A percentile compares a stretch with the other conserved stretches of the same genome.
Evolutionary conservation across 1,140 invertebrate genomes (phyloP).

Genomic region (Reticulitermes speratus): DNA sequence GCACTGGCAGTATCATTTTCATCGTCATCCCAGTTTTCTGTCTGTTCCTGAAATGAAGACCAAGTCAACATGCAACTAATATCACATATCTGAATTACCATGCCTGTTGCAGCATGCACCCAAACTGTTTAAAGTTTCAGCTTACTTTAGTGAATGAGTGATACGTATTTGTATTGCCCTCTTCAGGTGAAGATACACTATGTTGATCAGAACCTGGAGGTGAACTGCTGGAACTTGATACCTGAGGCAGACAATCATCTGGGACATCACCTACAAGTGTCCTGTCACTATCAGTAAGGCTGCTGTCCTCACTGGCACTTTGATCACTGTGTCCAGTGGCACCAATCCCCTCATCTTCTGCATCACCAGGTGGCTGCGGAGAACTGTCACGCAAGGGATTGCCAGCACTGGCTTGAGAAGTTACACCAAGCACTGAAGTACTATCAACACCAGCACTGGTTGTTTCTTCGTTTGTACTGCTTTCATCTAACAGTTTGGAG

Average conservation of each 20-base stretch:
- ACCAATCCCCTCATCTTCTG: constrained; percentile 42
- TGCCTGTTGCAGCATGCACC: not conserved
- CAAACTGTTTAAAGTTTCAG: not conserved
- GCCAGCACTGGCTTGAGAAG: not conserved
- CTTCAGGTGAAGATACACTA: constrained; percentile 43
- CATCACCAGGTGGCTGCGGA: constrained; percentile 34
- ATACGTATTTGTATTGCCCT: constrained; percentile 32
- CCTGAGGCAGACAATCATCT: constrained; percentile 49
- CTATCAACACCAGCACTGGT: not conserved
- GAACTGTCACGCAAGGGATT: constrained; percentile 28
- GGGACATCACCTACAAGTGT: constrained; percentile 64
- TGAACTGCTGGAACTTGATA: constrained; percentile 50
- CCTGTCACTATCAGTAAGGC: constrained; percentile 71
- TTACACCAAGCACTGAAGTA: not conserved
- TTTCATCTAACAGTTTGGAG: not conserved
- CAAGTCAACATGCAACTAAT: not conserved
- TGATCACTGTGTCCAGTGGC: constrained; percentile 51
- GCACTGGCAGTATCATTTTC: constrained; percentile 22
- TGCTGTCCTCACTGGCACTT: constrained; percentile 76
- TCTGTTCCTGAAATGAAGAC: constrained; percentile 33
- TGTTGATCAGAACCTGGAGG: constrained; percentile 40
- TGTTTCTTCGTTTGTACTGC: not conserved
- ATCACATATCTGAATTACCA: not conserved
- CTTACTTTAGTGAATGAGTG: constrained; percentile 28
- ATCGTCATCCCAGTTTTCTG: constrained; percentile 40